Base-by-base conservation (phyloP, 2,888 invertebrate genomes). In the Slavum lentiscoides region DNA sequence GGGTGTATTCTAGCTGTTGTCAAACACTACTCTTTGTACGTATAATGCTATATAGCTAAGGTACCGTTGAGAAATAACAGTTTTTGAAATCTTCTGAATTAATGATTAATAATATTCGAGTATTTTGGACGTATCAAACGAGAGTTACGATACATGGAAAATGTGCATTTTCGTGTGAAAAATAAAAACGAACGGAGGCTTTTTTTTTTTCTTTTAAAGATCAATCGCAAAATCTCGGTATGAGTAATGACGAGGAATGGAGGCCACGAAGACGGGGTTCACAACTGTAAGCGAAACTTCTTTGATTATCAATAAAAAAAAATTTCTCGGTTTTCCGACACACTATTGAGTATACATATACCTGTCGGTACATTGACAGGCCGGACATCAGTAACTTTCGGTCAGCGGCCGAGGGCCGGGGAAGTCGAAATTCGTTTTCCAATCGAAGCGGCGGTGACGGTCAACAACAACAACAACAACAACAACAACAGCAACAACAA, bases 231-330 rank as follows among this genome's bases (percentile, higher is more conserved):
- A 74, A 55, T 23, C 61, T 69, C 53, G 73, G 81, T 9, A 67
- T 75, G 66, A 75, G 67, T 19, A 75, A 75, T 39, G 92, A 92
- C 83, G 94, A 92, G 82, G 89, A 91, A 83, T 88, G 94, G 82
- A 90, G 93, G 53, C 90, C 91, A 83, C 89, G 94, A 83, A 90
- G 95, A 85, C 89, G 94, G 80, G 94, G 93, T 83, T 94, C 94
- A 66, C 94, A 94, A 86, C 87, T 94, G 94, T 95, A 87, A 91
- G 93, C 37, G 49, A 13, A 13, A 11, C 1, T 11, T 30, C 19
- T 5, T 37, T 11, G 2, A 19, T 23, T 55, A 30, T 55, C 37
- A 9, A 43, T n/a, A n/a, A n/a, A n/a, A n/a, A n/a, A n/a, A n/a
- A n/a, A n/a, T n/a, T 49, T 49, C 21, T n/a, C 4, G 7, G 3